Evolutionary conservation across 2,797 vertebrate species (phyloP), one percentile per base, ranked within the genome.

Genomic region (Sebastolobus alascanus): DNA sequence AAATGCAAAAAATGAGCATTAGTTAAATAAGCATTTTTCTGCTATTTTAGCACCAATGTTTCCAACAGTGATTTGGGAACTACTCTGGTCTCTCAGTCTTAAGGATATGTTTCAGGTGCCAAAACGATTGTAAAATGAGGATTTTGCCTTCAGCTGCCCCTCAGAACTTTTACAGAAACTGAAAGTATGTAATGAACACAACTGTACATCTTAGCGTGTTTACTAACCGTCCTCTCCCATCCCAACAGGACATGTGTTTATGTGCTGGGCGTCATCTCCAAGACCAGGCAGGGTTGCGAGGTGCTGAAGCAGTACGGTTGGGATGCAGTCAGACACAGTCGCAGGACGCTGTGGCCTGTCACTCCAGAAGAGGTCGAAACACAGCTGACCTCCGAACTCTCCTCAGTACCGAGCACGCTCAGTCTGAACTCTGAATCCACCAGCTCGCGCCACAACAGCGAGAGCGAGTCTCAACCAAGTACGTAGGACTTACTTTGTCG

Each of bases 401-500:
- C 97, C 22, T 99, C 98, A 5, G 95, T 99, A 59, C 98, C 98
- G 11, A 99, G 99, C 91, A 99, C 97, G 4, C 96, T 99, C 55
- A 99, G 98, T 87, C 95, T 99, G 82, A 99, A 98, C 94, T 99
- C 99, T 0, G 98, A 99, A 87, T 99, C 97, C 73, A 99, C 98
- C 79, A 96, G 97, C 94, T 99, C 99, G 12, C 96, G 98, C 67
- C 98, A 99, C 93, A 99, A 99, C 92, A 99, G 98, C 37, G 99
- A 99, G 94, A 99, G 98, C 4, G 99, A 99, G 91, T 98, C 97
- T 75, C 98, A 98, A 16, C 98, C 98, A 54, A 99, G 98, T 99
- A 93, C 93, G 98, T 94, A 11, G 59, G 4, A 43, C 29, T 46
- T 18, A 4, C 6, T 35, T 64, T 55, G 52, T 61, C 13, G 76